phyloP scores from a whole-genome alignment of 2,113 vertebrate genomes.

The Xenopus laevis region DNA sequence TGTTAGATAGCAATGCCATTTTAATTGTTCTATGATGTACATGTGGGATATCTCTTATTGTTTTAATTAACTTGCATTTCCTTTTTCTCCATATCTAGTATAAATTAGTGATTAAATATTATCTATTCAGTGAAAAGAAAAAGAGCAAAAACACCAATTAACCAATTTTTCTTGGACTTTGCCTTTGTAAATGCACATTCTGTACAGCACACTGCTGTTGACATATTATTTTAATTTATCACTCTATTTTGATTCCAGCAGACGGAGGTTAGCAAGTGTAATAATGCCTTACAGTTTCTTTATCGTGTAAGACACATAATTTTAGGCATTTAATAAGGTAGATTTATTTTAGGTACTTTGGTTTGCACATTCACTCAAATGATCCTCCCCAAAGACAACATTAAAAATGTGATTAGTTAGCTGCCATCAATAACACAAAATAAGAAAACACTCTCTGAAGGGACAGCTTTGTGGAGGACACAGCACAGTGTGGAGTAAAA shows the following conservation, averaged over 20 bases:
- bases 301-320: conserved; percentile 83
- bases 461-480: conserved; percentile 82
- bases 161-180: conserved; percentile 76
- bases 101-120: conserved; percentile 58
- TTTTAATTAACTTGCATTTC: conserved; percentile 41
- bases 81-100: conserved; percentile 51
- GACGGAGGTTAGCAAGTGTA: conserved; percentile 77
- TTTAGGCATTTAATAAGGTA: conserved; percentile 85
- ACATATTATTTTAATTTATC: conserved; percentile 87
- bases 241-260: conserved; percentile 74
- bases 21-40: conserved; percentile 21
- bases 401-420: conserved; percentile 90
- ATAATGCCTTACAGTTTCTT: conserved; percentile 78
- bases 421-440: conserved; percentile 85
- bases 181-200: conserved; percentile 62
- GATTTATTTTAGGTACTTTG: conserved; percentile 85
- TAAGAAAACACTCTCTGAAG: conserved; percentile 83
- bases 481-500: conserved; percentile 85
- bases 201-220: conserved; percentile 66
- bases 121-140: conserved; percentile 56
- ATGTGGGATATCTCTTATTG: conserved; percentile 35
- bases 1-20: conserved; percentile 3
- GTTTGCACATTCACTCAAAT: conserved; percentile 79
- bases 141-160: conserved; percentile 74
- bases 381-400: conserved; percentile 83